These are phyloP conservation scores for Chrysodeixis includens DNA, from an alignment of 2,888 invertebrate genomes.

Conservation along the genomic window DNA sequence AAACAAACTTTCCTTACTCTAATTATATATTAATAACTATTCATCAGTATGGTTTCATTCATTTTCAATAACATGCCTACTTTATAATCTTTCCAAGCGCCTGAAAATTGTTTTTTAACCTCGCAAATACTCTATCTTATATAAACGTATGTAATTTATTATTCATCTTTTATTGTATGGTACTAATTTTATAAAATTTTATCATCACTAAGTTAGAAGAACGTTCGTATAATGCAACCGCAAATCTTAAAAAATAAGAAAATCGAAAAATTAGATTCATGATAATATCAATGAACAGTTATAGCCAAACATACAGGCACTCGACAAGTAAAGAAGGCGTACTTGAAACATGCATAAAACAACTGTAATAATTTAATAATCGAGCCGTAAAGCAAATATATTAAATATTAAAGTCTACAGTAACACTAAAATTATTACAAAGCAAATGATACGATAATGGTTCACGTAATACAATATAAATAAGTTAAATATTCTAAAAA, in stretches of 20 bases:
- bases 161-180: constrained; percentile 75
- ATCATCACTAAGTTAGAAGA: constrained; percentile 77
- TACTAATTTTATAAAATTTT: constrained; percentile 81
- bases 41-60: constrained; percentile 87
- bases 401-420: constrained; percentile 87
- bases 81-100: constrained; percentile 89
- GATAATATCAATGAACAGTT: constrained; percentile 70
- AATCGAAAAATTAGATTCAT: constrained; percentile 72
- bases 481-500: constrained; percentile 89
- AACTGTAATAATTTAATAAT: constrained; percentile 85
- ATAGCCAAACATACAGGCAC: constrained; percentile 82
- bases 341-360: constrained; percentile 79
- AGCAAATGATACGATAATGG: constrained; percentile 87
- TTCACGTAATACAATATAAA: constrained; percentile 89
- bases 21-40: constrained; percentile 90
- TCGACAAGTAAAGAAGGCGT: constrained; percentile 84
- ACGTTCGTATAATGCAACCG: constrained; percentile 66
- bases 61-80: constrained; percentile 88
- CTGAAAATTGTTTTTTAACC: constrained; percentile 77
- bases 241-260: constrained; percentile 72
- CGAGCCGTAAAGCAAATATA: constrained; percentile 87
- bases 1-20: constrained; percentile 87
- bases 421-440: constrained; percentile 88
- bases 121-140: constrained; percentile 83
- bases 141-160: constrained; percentile 76